phyloP scores from a whole-genome alignment of 2,888 invertebrate species.

The Pherbina coryleti region DNA sequence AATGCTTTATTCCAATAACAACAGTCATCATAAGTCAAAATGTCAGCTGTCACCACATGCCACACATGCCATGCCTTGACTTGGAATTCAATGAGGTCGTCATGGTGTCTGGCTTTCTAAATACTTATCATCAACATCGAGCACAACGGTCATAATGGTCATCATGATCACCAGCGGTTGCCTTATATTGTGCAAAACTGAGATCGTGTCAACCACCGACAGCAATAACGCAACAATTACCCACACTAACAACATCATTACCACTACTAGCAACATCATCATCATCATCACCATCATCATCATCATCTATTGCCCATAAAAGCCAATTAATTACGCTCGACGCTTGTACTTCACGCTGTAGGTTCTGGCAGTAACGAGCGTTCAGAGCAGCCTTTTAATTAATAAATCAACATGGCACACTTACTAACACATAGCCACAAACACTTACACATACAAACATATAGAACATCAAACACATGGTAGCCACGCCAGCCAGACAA shows the following conservation, averaged over 20 bases:
- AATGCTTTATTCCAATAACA: conserved; percentile 39
- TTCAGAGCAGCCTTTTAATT: conserved; percentile 57
- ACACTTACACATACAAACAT: conserved; percentile 8
- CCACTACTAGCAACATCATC: too few species aligned
- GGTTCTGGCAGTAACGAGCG: background rate
- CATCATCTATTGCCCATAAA: conserved; percentile 3
- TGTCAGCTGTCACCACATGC: conserved; percentile 34
- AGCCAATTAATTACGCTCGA: conserved; percentile 31
- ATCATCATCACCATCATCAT: background rate
- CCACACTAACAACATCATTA: background rate
- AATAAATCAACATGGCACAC: conserved; percentile 67
- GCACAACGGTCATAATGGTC: background rate
- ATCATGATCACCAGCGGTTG: too few species aligned
- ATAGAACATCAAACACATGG: background rate
- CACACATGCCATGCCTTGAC: conserved; percentile 13
- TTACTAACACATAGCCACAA: conserved; percentile 47
- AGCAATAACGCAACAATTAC: background rate
- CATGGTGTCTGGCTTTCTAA: conserved; percentile 51
- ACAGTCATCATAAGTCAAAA: conserved; percentile 20
- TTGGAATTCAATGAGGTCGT: conserved; percentile 36
- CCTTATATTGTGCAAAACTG: background rate
- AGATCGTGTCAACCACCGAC: conserved; percentile 7
- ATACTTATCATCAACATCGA: background rate
- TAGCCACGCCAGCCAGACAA: background rate
- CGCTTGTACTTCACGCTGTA: conserved; percentile 52